Conservation (phyloP, 1,140 invertebrate species). For the Aphaenogaster floridana region DNA sequence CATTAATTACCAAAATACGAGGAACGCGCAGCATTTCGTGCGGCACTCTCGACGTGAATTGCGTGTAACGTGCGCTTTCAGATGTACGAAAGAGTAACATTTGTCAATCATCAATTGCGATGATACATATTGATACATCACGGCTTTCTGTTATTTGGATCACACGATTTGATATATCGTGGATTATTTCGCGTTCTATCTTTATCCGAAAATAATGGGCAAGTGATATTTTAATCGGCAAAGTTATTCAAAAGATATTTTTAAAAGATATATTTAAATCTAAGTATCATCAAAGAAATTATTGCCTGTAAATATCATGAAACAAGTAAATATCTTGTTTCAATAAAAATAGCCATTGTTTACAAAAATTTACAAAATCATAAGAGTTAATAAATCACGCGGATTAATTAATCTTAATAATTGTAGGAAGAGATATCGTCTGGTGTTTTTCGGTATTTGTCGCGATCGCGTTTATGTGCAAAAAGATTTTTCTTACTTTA, state of each 20-base stretch:
- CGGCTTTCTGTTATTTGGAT: neutral
- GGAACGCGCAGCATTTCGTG: neutral
- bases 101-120: neutral
- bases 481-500: neutral
- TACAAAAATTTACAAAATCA: neutral
- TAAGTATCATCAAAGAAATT: neutral
- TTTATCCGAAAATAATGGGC: neutral
- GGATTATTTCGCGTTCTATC: neutral
- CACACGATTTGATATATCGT: neutral
- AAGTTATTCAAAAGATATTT: neutral
- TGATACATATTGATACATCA: neutral
- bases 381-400: neutral
- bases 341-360: neutral
- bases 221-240: neutral
- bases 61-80: neutral
- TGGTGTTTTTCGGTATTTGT: neutral
- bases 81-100: neutral
- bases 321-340: neutral
- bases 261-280: neutral
- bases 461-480: neutral
- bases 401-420: neutral
- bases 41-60: neutral
- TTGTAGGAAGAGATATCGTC: neutral
- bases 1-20: neutral
- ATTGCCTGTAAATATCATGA: neutral